These are phyloP conservation scores for Notarius quadriscutis DNA, from an alignment of 2,113 vertebrate species.

Conservation along the genomic window DNA sequence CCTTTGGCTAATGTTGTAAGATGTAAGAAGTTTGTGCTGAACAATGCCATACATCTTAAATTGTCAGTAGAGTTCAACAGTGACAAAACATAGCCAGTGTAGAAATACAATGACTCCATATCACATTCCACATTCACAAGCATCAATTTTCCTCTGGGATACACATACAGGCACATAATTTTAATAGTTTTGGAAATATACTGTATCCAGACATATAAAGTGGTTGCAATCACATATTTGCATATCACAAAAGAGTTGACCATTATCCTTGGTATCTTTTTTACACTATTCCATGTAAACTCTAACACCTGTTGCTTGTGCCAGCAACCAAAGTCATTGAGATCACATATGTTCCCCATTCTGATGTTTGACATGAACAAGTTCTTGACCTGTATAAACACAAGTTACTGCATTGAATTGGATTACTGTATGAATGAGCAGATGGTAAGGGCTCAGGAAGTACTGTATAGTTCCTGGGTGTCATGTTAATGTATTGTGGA, in stretches of 20 bases:
- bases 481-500: background rate
- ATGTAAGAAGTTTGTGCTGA: too few relatives aligned
- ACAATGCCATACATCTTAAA: too few relatives aligned
- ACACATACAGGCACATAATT: too few relatives aligned
- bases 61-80: too few relatives aligned
- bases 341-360: background rate
- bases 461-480: background rate
- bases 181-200: too few relatives aligned
- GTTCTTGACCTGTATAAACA: background rate
- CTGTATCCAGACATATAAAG: too few relatives aligned
- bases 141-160: too few relatives aligned
- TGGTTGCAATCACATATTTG: background rate
- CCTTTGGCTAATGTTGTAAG: too few relatives aligned
- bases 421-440: background rate
- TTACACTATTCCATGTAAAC: background rate
- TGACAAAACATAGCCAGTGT: too few relatives aligned
- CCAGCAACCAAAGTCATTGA: background rate
- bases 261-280: background rate
- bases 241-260: too few relatives aligned
- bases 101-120: too few relatives aligned
- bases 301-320: background rate
- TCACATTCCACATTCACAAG: too few relatives aligned
- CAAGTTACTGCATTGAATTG: background rate
- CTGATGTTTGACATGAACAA: background rate
- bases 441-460: background rate